Evolutionary conservation across 2,797 vertebrate species (phyloP).

Genomic region (Borostomias antarcticus): DNA sequence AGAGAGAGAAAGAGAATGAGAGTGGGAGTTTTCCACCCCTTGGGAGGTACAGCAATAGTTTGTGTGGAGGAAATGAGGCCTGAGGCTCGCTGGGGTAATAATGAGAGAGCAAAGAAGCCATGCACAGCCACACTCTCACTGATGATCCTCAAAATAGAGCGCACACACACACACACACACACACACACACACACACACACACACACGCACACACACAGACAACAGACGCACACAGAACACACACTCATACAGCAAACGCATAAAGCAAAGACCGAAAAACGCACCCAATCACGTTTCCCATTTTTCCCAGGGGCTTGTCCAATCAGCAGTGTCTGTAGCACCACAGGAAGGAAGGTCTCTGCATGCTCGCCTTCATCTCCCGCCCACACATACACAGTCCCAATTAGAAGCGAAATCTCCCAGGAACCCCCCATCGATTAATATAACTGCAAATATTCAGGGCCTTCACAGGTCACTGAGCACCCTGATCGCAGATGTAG

Average conservation of each 20-base stretch:
- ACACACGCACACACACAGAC: not conserved
- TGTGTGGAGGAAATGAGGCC: slow-evolving; percentile 52
- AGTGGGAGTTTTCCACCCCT: no score
- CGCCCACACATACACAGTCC: slow-evolving; percentile 16
- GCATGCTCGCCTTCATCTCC: no score
- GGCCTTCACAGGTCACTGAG: slow-evolving; percentile 38
- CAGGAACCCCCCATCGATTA: slow-evolving; percentile 22
- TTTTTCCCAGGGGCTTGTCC: not conserved
- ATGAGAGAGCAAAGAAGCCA: slow-evolving; percentile 40
- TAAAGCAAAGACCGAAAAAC: slow-evolving; percentile 1
- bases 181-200: slow-evolving; percentile 2
- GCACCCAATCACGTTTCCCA: slow-evolving; percentile 13
- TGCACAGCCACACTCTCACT: slow-evolving; percentile 26
- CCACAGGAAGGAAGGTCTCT: slow-evolving; percentile 21
- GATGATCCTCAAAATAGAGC: slow-evolving; percentile 46
- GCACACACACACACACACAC: not conserved
- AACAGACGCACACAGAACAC: slow-evolving; percentile 8
- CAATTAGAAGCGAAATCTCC: slow-evolving; percentile 33
- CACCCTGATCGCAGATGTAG: slow-evolving; percentile 3
- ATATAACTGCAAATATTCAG: slow-evolving; percentile 26
- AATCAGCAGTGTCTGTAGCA: slow-evolving; percentile 16
- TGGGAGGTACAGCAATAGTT: slow-evolving; percentile 36
- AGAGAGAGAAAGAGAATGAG: slow-evolving; percentile 17
- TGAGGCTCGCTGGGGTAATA: slow-evolving; percentile 38
- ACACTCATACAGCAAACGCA: not conserved